phyloP scores from a whole-genome alignment of 2,113 vertebrate genomes.

The Hyaena hyaena region DNA sequence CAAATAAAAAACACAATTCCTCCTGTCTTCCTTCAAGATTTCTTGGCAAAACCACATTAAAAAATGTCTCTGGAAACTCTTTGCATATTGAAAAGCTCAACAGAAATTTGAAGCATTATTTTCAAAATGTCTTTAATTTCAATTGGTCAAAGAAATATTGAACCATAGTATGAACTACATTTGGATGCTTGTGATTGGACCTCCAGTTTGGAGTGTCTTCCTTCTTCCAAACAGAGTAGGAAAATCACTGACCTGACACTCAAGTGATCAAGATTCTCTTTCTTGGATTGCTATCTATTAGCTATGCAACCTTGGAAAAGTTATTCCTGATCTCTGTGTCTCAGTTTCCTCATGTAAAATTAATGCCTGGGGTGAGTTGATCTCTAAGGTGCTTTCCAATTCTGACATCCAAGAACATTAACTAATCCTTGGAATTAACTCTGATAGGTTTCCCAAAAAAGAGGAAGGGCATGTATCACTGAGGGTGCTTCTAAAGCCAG shows the following conservation, averaged over 20 bases:
- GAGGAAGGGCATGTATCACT: not conserved
- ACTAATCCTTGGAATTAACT: not conserved
- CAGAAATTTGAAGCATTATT: not conserved
- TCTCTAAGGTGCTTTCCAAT: not conserved
- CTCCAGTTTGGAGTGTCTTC: not conserved
- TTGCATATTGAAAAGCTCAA: not conserved
- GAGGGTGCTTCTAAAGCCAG: not conserved
- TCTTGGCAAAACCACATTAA: not conserved
- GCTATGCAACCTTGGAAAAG: not conserved
- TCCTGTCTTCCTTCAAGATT: not conserved
- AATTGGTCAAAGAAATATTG: slow-evolving; percentile 30
- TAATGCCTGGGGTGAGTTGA: not conserved
- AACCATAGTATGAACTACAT: not conserved
- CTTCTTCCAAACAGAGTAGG: not conserved
- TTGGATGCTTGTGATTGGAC: not conserved
- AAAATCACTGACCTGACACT: not conserved
- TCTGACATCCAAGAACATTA: not conserved
- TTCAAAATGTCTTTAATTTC: not conserved
- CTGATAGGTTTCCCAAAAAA: not conserved
- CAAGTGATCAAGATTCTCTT: not conserved
- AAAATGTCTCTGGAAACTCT: not conserved
- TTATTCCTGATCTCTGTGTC: not conserved
- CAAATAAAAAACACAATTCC: not conserved
- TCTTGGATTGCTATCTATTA: not conserved
- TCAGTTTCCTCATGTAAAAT: slow-evolving; percentile 32